Evolutionary conservation across 2,113 vertebrate genomes (phyloP).

Genomic region (Macquaria ambigua): DNA sequence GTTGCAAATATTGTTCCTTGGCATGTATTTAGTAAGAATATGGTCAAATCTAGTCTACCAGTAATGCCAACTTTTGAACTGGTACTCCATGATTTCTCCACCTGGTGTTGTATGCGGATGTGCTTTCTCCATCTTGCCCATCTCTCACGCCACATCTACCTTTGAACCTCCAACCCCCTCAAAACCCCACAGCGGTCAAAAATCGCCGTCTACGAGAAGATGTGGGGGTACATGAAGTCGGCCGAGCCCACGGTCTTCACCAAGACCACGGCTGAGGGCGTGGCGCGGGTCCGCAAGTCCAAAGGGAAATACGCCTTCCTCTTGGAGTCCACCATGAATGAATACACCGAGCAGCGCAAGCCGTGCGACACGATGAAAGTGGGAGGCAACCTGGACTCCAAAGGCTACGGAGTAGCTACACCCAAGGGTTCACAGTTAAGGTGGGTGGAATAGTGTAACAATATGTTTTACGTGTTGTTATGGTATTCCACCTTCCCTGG

Average conservation of each 20-base stretch:
- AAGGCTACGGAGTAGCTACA: slow-evolving; percentile 99
- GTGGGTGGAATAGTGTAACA: slow-evolving; percentile 99
- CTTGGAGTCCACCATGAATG: slow-evolving; percentile 99
- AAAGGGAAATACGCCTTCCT: slow-evolving; percentile 99
- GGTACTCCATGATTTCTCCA: neutral
- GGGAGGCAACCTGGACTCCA: slow-evolving; percentile 99
- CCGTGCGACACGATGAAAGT: slow-evolving; percentile 99
- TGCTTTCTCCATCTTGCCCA: neutral
- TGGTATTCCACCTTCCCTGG: slow-evolving; percentile 99
- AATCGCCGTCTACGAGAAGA: slow-evolving; percentile 99
- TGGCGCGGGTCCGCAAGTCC: slow-evolving; percentile 97
- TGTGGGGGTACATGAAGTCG: slow-evolving; percentile 99
- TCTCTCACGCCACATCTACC: slow-evolving; percentile 45
- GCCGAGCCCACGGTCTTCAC: slow-evolving; percentile 99
- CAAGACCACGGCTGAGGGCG: slow-evolving; percentile 96
- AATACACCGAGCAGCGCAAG: slow-evolving; percentile 99
- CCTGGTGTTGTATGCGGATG: neutral
- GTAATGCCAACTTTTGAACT: neutral
- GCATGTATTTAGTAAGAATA: neutral
- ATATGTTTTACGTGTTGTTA: slow-evolving; percentile 98
- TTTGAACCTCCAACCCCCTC: slow-evolving; percentile 38
- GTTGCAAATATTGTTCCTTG: neutral
- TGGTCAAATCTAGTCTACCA: neutral
- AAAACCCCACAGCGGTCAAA: slow-evolving; percentile 92
- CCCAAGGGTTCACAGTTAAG: slow-evolving; percentile 99